phyloP scores from a whole-genome alignment of 2,888 invertebrate genomes.

The Magallana nippona region DNA sequence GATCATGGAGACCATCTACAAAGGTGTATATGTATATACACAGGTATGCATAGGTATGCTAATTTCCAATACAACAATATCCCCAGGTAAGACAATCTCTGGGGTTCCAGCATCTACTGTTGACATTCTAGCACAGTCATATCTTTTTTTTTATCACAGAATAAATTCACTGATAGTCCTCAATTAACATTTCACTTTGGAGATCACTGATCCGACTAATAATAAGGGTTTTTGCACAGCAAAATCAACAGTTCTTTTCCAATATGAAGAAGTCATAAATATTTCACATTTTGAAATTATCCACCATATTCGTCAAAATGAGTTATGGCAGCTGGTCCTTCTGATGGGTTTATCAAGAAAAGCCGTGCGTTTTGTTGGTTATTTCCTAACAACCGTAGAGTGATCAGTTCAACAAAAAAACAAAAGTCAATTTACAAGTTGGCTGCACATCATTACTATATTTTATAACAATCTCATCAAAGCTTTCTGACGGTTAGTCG shows the following conservation, averaged over 20 bases:
- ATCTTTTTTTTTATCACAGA: too few relatives aligned
- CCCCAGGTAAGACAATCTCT: too few relatives aligned
- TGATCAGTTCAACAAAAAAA: conserved; percentile 18
- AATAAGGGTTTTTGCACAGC: background rate
- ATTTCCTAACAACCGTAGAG: background rate
- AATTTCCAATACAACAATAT: too few relatives aligned
- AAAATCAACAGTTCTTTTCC: conserved; percentile 18
- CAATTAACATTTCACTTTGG: background rate
- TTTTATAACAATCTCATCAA: background rate
- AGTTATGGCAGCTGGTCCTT: background rate
- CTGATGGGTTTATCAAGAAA: background rate
- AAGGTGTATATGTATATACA: too few relatives aligned
- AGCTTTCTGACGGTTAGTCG: background rate
- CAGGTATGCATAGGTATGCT: too few relatives aligned
- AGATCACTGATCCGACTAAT: conserved; percentile 4
- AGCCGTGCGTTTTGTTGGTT: background rate
- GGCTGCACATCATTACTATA: background rate
- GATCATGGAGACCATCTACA: too few relatives aligned
- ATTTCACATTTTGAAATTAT: conserved; percentile 12
- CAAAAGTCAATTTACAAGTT: background rate
- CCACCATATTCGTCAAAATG: background rate
- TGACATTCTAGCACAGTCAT: too few relatives aligned
- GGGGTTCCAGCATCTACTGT: too few relatives aligned
- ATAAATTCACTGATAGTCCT: background rate
- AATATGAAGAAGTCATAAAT: conserved; percentile 24